Percentiles rank a stretch among this genome's conserved stretches.
Evolutionary conservation across 64 coral and sea anemone species (phyloP).

Genomic region (Montipora cactus): DNA sequence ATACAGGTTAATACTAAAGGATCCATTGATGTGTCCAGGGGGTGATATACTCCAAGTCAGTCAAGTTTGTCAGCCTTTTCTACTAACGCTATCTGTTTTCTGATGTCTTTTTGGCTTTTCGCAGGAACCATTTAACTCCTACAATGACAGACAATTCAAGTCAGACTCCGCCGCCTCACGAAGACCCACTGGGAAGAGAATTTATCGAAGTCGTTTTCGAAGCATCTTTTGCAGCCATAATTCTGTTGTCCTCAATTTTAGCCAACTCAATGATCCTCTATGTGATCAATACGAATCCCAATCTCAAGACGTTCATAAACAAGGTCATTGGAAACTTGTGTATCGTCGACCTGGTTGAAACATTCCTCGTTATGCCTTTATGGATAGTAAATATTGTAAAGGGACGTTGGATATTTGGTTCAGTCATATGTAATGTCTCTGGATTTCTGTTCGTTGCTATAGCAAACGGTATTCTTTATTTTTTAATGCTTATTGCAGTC

Average conservation of each 20-base stretch:
- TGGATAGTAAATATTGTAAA: conserved; percentile 48
- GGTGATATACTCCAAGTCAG: too few species aligned
- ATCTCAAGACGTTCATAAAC: conserved; percentile 58
- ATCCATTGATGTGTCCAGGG: too few species aligned
- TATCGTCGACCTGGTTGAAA: conserved; percentile 26
- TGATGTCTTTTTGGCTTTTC: neutral
- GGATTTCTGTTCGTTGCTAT: conserved; percentile 11
- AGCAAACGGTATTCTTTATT: conserved; percentile 47
- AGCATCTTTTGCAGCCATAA: neutral
- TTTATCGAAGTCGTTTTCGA: conserved; percentile 30
- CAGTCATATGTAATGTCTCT: conserved; percentile 29
- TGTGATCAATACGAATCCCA: conserved; percentile 7
- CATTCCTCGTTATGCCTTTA: conserved; percentile 50
- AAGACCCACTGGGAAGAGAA: conserved; percentile 33
- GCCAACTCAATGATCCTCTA: conserved; percentile 52
- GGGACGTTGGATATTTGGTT: conserved; percentile 54
- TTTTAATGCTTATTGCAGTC: conserved; percentile 31
- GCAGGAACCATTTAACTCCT: neutral
- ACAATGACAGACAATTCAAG: neutral
- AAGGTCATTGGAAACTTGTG: conserved; percentile 60
- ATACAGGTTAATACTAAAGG: too few species aligned
- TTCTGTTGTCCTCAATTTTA: conserved; percentile 30
- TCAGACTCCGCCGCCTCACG: neutral
- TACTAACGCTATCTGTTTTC: too few species aligned
- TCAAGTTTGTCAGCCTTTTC: too few species aligned